Conservation (phyloP, 2,888 invertebrate species). For the Agrotis puta region DNA sequence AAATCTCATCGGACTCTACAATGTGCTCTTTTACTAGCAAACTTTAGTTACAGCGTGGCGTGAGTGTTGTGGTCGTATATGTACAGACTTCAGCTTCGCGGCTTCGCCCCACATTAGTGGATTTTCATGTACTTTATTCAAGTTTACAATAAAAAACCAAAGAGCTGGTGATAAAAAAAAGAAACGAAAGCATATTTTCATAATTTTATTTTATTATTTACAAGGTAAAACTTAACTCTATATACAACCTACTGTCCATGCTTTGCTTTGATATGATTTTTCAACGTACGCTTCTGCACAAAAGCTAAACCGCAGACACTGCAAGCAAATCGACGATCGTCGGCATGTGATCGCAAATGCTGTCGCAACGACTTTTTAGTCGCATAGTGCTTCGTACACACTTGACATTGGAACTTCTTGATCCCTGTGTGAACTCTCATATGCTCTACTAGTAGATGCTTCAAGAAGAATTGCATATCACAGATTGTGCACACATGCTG, state of each 20-base stretch:
- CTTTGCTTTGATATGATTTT: constrained; percentile 78
- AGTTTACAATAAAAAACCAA: no score
- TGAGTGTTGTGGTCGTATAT: no score
- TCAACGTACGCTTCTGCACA: constrained; percentile 75
- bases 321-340: constrained; percentile 62
- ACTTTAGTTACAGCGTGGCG: no score
- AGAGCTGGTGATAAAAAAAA: no score
- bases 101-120: no score
- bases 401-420: constrained; percentile 75
- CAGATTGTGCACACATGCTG: constrained; percentile 74
- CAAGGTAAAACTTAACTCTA: no score
- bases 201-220: no score
- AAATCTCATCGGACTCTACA: no score
- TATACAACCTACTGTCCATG: constrained; percentile 50
- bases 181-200: no score
- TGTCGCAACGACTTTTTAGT: constrained; percentile 77
- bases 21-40: no score
- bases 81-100: no score
- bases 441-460: constrained; percentile 74
- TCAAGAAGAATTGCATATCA: constrained; percentile 75
- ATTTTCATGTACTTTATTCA: no score
- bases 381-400: constrained; percentile 76
- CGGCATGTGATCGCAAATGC: constrained; percentile 75
- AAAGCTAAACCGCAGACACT: constrained; percentile 62
- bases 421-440: constrained; percentile 77